phyloP scores from a whole-genome alignment of 1,140 invertebrate genomes.

The Acyrthosiphon pisum region DNA sequence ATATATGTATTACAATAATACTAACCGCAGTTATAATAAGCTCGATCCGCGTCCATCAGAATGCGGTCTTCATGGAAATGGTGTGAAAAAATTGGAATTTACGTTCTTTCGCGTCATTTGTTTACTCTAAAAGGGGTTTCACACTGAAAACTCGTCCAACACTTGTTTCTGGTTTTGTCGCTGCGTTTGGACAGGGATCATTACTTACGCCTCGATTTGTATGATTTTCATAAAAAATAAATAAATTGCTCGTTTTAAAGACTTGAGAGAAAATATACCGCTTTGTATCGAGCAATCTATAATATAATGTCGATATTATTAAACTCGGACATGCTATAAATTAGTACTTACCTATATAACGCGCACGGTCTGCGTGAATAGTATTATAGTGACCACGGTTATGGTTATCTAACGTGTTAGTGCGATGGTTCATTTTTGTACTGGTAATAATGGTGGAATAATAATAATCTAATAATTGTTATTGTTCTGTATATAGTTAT shows the following conservation, averaged over 20 bases:
- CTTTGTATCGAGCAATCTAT: not conserved
- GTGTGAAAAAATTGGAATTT: conserved; percentile 50
- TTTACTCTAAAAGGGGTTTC: conserved; percentile 47
- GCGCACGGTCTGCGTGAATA: not conserved
- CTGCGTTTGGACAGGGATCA: conserved; percentile 1
- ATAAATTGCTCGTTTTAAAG: not conserved
- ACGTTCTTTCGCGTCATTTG: not conserved
- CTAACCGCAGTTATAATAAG: conserved; percentile 25
- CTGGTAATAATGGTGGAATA: not conserved
- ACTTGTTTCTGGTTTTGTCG: conserved; percentile 40
- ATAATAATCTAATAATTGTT: not conserved
- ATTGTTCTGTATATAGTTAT: not conserved
- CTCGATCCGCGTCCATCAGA: not conserved
- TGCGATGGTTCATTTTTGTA: not conserved
- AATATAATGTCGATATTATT: not conserved
- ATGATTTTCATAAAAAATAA: conserved; percentile 49
- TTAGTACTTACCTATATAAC: not conserved
- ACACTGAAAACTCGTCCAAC: conserved; percentile 47
- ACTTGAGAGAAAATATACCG: not conserved
- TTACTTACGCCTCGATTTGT: conserved; percentile 49
- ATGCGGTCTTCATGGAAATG: conserved; percentile 42
- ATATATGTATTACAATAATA: not conserved
- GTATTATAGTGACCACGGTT: not conserved
- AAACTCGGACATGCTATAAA: conserved; percentile 6
- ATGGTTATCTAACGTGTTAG: not conserved